Percentiles rank a stretch among this genome's conserved stretches.
phyloP scores from a whole-genome alignment of 92 coral and sea anemone genomes.

The Epizoanthus illoricatus region DNA sequence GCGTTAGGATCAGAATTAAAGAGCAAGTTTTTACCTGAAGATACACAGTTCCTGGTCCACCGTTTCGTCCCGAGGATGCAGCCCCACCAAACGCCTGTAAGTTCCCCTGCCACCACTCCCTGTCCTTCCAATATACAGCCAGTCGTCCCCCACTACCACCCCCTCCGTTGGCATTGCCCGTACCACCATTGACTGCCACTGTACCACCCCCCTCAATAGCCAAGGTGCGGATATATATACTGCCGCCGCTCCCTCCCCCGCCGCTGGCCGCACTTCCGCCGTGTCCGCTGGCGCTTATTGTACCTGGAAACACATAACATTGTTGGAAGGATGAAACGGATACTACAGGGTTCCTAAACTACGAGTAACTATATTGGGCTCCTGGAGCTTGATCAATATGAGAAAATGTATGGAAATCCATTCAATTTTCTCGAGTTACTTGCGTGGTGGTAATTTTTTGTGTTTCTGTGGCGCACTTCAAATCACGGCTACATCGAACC shows the following conservation, averaged over 20 bases:
- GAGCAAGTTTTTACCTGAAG: constrained; percentile 50
- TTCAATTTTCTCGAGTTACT: too few relatives aligned
- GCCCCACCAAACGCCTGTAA: constrained; percentile 73
- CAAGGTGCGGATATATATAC: constrained; percentile 53
- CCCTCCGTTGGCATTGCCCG: constrained; percentile 58
- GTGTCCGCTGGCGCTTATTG: constrained; percentile 52
- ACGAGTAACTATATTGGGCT: too few relatives aligned
- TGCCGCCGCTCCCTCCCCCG: constrained; percentile 85
- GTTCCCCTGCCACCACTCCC: constrained; percentile 77
- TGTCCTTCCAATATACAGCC: constrained; percentile 74
- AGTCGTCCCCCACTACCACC: constrained; percentile 78
- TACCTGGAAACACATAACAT: constrained; percentile 32
- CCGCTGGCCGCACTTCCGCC: constrained; percentile 36
- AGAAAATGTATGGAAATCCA: too few relatives aligned
- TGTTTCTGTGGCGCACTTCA: too few relatives aligned
- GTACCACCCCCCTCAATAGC: constrained; percentile 69
- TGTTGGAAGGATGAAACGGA: not conserved
- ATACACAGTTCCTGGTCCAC: constrained; percentile 70
- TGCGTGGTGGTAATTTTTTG: too few relatives aligned
- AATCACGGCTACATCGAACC: too few relatives aligned
- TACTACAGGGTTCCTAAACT: too few relatives aligned
- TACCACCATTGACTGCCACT: constrained; percentile 65
- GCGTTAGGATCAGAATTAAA: too few relatives aligned
- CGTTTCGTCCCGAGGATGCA: constrained; percentile 53
- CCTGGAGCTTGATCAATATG: too few relatives aligned